Evolutionary conservation across 2,113 vertebrate genomes (phyloP).

Genomic region (zebrafish (Danio rerio)): GRCz12tu NC_133178.1:27911501-27912000

Average conservation of each 20-base stretch:
- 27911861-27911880: not conserved
- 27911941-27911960: slow-evolving; percentile 20
- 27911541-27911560: too few relatives aligned
- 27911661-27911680: not conserved
- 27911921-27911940: slow-evolving; percentile 35
- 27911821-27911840: slow-evolving; percentile 14
- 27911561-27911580: too few relatives aligned
- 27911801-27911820: slow-evolving; percentile 44
- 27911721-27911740: not conserved
- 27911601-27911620: not conserved
- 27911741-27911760: slow-evolving; percentile 23
- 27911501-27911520: too few relatives aligned
- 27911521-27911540: too few relatives aligned
- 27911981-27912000: not conserved
- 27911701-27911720: not conserved
- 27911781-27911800: not conserved
- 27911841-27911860: slow-evolving; percentile 25
- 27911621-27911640: too few relatives aligned
- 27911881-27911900: not conserved
- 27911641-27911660: not conserved
- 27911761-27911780: slow-evolving; percentile 18
- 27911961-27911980: not conserved
- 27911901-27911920: slow-evolving; percentile 21
- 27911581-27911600: not conserved
- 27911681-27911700: not conserved